Percentiles rank a stretch among this genome's conserved stretches.
These are phyloP conservation scores for Microtus ochrogaster DNA, from an alignment of 2,113 vertebrate genomes.

Conservation along the genomic window DNA sequence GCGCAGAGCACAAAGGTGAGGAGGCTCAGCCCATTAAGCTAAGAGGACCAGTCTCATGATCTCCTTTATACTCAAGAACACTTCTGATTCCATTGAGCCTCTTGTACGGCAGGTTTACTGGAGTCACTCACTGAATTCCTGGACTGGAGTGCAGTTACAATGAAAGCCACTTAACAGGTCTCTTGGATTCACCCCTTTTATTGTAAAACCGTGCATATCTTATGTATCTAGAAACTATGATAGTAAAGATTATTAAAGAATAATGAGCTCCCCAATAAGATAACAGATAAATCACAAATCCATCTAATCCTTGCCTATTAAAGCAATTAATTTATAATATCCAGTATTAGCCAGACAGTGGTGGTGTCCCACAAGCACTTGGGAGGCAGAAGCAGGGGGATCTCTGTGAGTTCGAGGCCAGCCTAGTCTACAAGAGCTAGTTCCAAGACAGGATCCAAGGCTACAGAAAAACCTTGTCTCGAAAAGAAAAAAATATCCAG, in stretches of 20 bases:
- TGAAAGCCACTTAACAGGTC: neutral
- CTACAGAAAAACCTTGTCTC: no score
- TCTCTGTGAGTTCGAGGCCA: no score
- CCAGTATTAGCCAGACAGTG: neutral
- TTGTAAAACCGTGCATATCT: neutral
- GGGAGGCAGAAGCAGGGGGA: no score
- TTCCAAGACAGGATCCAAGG: no score
- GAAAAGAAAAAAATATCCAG: neutral
- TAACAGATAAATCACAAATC: conserved; percentile 11
- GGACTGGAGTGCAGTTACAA: neutral
- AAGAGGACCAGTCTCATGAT: neutral
- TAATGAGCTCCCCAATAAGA: neutral
- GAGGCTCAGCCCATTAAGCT: neutral
- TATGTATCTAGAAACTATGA: neutral
- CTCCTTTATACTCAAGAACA: conserved; percentile 38
- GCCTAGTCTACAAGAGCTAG: no score
- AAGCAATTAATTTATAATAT: conserved; percentile 9
- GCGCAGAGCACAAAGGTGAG: conserved; percentile 27
- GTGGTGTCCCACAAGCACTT: no score
- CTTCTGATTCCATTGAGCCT: conserved; percentile 18
- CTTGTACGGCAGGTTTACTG: neutral
- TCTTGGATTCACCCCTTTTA: conserved; percentile 12
- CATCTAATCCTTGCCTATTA: neutral
- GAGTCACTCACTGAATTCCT: conserved; percentile 22
- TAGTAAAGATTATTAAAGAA: neutral